These are phyloP conservation scores for Siderastrea radians DNA, from an alignment of 92 coral and sea anemone genomes.

Conservation along the genomic window DNA sequence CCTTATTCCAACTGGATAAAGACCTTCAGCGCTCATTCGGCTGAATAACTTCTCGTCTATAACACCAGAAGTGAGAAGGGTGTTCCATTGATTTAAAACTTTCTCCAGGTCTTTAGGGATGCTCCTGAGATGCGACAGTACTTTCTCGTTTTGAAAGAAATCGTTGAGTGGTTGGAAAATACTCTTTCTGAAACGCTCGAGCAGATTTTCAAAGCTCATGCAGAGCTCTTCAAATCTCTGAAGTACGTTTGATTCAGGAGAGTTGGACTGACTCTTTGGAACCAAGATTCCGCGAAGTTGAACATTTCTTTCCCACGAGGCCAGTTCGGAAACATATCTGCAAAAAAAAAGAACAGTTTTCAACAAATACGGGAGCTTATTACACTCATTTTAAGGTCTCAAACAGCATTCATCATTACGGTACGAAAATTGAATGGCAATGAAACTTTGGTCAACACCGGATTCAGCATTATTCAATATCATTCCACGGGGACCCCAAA, in stretches of 20 bases:
- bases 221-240: slow-evolving; percentile 89
- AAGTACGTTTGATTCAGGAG: slow-evolving; percentile 83
- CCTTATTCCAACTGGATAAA: slow-evolving; percentile 81
- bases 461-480: too few relatives aligned
- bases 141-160: slow-evolving; percentile 78
- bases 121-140: slow-evolving; percentile 59
- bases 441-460: too few relatives aligned
- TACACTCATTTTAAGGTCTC: too few relatives aligned
- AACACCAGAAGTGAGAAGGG: slow-evolving; percentile 80
- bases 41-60: slow-evolving; percentile 86
- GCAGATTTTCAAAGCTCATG: slow-evolving; percentile 72
- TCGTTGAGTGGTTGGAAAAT: slow-evolving; percentile 84
- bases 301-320: slow-evolving; percentile 88
- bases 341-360: not conserved
- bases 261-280: slow-evolving; percentile 67
- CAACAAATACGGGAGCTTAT: not conserved
- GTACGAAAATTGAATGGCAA: too few relatives aligned
- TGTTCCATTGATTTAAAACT: slow-evolving; percentile 79
- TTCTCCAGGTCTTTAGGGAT: slow-evolving; percentile 83
- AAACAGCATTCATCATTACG: too few relatives aligned
- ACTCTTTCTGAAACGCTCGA: slow-evolving; percentile 69
- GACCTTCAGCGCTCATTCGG: slow-evolving; percentile 75
- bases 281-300: slow-evolving; percentile 80
- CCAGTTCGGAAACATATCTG: slow-evolving; percentile 89
- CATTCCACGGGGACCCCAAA: too few relatives aligned